Base-by-base conservation (phyloP, 53 echinoderm and acorn worm species). In the Paelopatides confundens region DNA sequence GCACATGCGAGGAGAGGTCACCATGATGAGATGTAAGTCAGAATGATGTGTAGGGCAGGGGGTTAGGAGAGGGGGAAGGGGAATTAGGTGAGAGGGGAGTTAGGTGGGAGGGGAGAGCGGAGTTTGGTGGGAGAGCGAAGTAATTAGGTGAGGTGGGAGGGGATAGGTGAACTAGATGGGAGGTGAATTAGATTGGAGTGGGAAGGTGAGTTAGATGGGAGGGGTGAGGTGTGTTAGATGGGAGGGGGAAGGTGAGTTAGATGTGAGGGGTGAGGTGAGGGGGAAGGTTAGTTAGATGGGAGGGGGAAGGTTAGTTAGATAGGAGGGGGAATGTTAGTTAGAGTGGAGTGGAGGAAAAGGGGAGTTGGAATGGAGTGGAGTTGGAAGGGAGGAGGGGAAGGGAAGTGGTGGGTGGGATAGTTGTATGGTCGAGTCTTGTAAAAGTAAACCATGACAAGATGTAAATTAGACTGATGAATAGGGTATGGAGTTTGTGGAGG, bases 1-100 rank as follows among this genome's bases (percentile, higher is more conserved):
- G 64, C 99, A 93, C 29, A 88, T 93, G 81, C 94, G 92, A 87
- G 85, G 93, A 47, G 93, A 95, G 21, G 79, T 79, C 79, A 79
- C 43, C 14, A 79, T 50, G 31, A 79, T 79, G 79, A 39, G 63
- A 69, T 69, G 69, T 86, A 65, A 84, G 63, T 23, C 5, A 84
- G n/a, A 18, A 18, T 21, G 58, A 18, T 4, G n/a, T 23, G 4
- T 17, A 18, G 58, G n/a, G 7, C 1, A n/a, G 21, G 43, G 63
- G 33, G 24, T 63, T 4, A 24, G 31, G 3, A 40, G 40, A 35
- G 7, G 23, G 27, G 6, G 14, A 48, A 14, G 48, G 48, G 48
- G 48, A 48, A 48, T 9, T 9, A 48, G 48, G 10, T 12, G 48
- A 48, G 48, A 14, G 10, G 48, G 48, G 2, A 14, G 2, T 14